Evolutionary conservation across 2,113 vertebrate species (phyloP), one percentile per base, ranked within the genome.

Genomic region (Nibea coibor): DNA sequence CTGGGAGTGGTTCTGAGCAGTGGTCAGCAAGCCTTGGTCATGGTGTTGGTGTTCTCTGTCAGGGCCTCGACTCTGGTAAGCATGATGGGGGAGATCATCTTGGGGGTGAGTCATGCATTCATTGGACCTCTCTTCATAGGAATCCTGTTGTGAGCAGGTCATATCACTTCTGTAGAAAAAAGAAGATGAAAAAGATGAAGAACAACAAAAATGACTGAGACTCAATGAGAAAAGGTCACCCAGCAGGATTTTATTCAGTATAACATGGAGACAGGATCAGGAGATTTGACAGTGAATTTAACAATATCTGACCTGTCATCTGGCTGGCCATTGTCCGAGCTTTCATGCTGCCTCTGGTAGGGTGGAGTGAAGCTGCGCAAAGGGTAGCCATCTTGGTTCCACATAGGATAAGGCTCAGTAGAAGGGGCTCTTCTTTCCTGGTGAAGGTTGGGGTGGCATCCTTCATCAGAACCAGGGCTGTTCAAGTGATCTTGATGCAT

Each of bases 321-420:
- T 79, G 93, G 69, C 50, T 93, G 94, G 45, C 95, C 94, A 86
- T 94, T 14, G 9, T 95, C 92, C 11, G 94, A 56, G 71, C 6
- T 86, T 80, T 98, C 97, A 0, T 94, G 84, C 31, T 96, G 95
- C 67, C 97, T 97, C 54, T 96, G 97, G 83, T 96, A 97, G 4
- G 97, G 93, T 47, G 98, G 92, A 10, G 97, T 94, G 77, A 97
- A 98, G 57, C 95, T 96, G 87, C 98, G 97, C 83, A 92, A 78
- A 0, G 97, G 72, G 87, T 97, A 99, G 85, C 95, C 94, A 78
- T 99, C 98, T 59, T 97, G 97, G 90, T 94, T 95, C 98, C 98
- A 99, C 43, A 96, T 91, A 0, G 96, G 95, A 35, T 96, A 92
- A 0, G 96, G 91, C 54, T 99, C 98, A 20, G 96, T 88, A 45